Evolutionary conservation across 1,140 invertebrate species (phyloP).

Genomic region (Eumeta japonica): DNA sequence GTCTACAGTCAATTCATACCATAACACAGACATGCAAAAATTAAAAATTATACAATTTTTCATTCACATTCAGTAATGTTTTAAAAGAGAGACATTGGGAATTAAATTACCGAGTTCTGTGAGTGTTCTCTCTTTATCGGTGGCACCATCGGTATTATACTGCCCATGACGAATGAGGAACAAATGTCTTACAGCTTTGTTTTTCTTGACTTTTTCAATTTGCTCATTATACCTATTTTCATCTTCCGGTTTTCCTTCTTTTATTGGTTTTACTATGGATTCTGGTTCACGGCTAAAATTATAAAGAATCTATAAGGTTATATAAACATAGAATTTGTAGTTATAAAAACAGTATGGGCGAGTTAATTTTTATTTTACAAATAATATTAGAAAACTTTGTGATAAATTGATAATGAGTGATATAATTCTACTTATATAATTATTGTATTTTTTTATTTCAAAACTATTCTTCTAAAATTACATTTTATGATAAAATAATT

Average conservation of each 20-base stretch:
- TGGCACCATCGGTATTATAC: constrained; percentile 74
- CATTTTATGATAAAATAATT: too few relatives aligned
- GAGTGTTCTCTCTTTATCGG: constrained; percentile 74
- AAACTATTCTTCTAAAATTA: too few relatives aligned
- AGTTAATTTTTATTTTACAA: too few relatives aligned
- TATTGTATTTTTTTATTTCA: too few relatives aligned
- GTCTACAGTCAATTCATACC: too few relatives aligned
- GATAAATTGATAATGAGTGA: neutral
- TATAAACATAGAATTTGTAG: too few relatives aligned
- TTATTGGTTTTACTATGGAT: constrained; percentile 66
- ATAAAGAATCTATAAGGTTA: constrained; percentile 8
- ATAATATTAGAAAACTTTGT: neutral
- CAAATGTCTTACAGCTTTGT: constrained; percentile 79
- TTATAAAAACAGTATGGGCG: too few relatives aligned
- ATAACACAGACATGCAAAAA: too few relatives aligned
- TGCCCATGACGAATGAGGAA: constrained; percentile 94
- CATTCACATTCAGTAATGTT: too few relatives aligned
- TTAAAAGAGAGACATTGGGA: too few relatives aligned
- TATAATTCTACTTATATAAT: neutral
- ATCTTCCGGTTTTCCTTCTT: constrained; percentile 52
- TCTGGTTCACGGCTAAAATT: constrained; percentile 70
- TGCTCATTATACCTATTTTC: constrained; percentile 66
- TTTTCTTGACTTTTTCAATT: constrained; percentile 60
- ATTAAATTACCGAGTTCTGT: constrained; percentile 81
- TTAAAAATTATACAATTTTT: too few relatives aligned